Base-by-base conservation (phyloP, 2,797 vertebrate genomes). In the Clangula hyemalis region DNA sequence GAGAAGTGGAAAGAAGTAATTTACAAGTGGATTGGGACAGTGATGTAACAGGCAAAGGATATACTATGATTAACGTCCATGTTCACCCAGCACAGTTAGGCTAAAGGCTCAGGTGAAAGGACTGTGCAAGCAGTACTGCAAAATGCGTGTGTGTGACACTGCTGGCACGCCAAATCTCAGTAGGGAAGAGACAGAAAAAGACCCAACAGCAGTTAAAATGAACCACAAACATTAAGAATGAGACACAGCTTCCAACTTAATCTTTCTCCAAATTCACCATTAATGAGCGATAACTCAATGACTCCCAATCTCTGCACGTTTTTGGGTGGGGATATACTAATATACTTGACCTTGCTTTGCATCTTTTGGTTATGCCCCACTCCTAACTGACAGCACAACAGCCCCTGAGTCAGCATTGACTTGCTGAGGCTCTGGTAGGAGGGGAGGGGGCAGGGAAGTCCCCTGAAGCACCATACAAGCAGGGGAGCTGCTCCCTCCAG, bases 91-190 rank as follows among this genome's bases (percentile, higher is more conserved):
- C 20, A 15, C 28, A 8, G 10, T 14, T 10, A 16, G 10, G 36
- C 28, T 1, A 7, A 47, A 22, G 0, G 8, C 49, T 24, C 24
- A 21, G 34, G 24, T 12, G 43, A 57, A 45, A 32, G 64, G 47
- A 15, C 24, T 0, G 8, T 7, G 56, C 56, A 7, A 43, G 19
- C 56, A 3, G 34, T 11, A 28, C 0, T 13, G 51, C 27, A 65
- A 74, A 54, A 49, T 10, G 0, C 0, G 22, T n/a, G 34, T 6
- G 22, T 7, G 0, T 39, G 15, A 58, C 6, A 1, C 43, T 15
- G 27, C 21, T 17, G 41, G 36, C 43, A 14, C 12, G 3, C 20
- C 17, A 19, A 4, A 7, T 5, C 56, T 34, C 39, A 12, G 51
- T 6, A 30, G 16, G 11, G 34, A 25, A 39, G 32, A 60, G n/a